These are phyloP conservation scores for Potamilus streckersoni DNA, from an alignment of 1,140 invertebrate genomes.

Conservation along the genomic window DNA sequence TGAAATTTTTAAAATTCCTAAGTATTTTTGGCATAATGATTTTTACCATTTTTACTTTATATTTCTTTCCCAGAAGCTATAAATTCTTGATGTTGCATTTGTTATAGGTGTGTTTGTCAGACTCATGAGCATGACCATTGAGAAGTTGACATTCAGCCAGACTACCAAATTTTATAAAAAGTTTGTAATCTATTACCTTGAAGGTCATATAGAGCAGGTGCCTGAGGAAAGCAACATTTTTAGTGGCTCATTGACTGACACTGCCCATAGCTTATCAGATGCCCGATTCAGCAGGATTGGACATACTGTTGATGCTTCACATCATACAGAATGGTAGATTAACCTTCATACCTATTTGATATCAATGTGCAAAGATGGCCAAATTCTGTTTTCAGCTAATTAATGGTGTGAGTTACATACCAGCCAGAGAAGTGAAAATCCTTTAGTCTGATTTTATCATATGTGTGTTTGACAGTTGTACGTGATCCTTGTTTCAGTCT, in stretches of 20 bases:
- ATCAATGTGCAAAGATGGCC: no score
- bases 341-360: no score
- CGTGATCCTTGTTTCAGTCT: no score
- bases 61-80: background rate
- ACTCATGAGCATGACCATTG: conserved; percentile 82
- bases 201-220: conserved; percentile 25
- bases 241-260: conserved; percentile 44
- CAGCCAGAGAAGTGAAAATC: no score
- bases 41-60: background rate
- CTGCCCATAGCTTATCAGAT: conserved; percentile 44
- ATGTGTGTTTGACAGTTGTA: no score
- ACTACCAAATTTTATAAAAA: conserved; percentile 67
- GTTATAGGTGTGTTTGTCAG: conserved; percentile 81
- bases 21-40: background rate
- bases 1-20: background rate
- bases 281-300: conserved; percentile 35
- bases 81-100: background rate
- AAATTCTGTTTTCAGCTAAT: no score
- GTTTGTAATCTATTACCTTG: conserved; percentile 46
- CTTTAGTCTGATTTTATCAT: no score
- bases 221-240: conserved; percentile 42
- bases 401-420: no score
- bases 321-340: conserved; percentile 33
- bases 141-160: conserved; percentile 85
- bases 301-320: conserved; percentile 37